Evolutionary conservation across 1,140 invertebrate species (phyloP), one percentile per base, ranked within the genome.

Genomic region (Drosophila leontia): DNA sequence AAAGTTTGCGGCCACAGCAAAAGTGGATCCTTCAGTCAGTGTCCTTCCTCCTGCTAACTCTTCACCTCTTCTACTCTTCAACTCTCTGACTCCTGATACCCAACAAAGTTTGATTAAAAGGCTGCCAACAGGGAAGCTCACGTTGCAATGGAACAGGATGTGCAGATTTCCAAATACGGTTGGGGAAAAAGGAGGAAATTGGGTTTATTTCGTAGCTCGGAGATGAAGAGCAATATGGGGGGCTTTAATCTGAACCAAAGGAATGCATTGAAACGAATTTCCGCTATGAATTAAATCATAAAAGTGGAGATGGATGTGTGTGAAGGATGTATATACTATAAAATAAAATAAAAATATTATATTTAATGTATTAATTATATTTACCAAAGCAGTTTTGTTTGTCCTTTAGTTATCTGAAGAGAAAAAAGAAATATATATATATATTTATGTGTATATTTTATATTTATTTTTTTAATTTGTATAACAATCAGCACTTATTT

Each of bases 71-170:
- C 13, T 4, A 7, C 19, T 7, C 11, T 9, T 15, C 13, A 7
- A 7, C 19, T 7, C 11, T 34, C 32, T n/a, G 55, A 42, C 55
- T 51, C 17, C 11, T 68, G 44, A 19, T 48, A 41, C 41, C n/a
- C 7, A 34, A 48, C 39, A 48, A 63, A 74, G 74, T 65, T 82
- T 75, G 56, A 82, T 65, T 65, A 75, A 65, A 83, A 65, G 39
- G 70, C 55, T 39, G n/a, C 17, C 47, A 48, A 9, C 26, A 26
- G 17, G 15, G 19, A 26, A 68, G 19, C 37, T 45, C 55, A 61
- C 59, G 32, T 72, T 74, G 47, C 47, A 74, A 41, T 65, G 48
- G 39, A 56, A 56, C 58, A 48, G 59, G 58, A 47, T 19, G 34
- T 48, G 23, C 72, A 64, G 41, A 56, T 75, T 47, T 34, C 17